Evolutionary conservation across 2,113 vertebrate species (phyloP), one percentile per base, ranked within the genome.

Genomic region (Nycticorax nycticorax): DNA sequence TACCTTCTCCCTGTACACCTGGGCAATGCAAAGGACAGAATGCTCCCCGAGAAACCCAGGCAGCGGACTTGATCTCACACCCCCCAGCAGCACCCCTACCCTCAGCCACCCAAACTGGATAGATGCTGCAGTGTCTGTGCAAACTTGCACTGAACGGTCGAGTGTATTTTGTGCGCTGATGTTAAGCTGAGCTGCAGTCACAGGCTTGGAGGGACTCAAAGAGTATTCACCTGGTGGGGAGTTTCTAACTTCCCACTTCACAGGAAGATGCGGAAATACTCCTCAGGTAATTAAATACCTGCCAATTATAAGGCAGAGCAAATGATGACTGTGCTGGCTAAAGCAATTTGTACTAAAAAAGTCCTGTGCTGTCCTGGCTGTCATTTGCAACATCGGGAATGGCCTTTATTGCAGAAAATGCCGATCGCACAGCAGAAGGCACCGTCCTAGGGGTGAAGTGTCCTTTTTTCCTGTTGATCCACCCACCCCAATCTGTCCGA

Each of bases 81-180:
- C 39, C 39, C 60, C 81, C 78, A 80, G 64, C n/a, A 80, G 17
- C 67, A 64, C 19, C 57, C 27, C 41, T 37, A 8, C 53, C 50
- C 35, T 63, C 52, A 85, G 66, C 22, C 78, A 67, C 39, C 24
- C 56, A 63, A 85, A 73, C 0, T 6, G 76, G 87, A 43, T 91
- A 96, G 93, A 86, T 95, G 95, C 89, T 80, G 66, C 80, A 79
- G 74, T 95, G 93, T 93, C 95, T 95, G 97, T 68, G 75, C 72
- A 53, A 67, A 43, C 73, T 66, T 45, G 2, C 14, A 2, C 62
- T 23, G 28, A 80, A 3, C 50, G 17, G 28, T 12, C 89, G 81
- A 48, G 60, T 76, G 75, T 72, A 8, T 55, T 95, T 81, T 20
- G 3, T 14, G 53, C n/a, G 64, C 69, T 63, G 92, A 56, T 7